These are phyloP conservation scores for Haliclona indistincta DNA, from an alignment of 37 sponge, comb jelly and placozoan genomes.

Conservation along the genomic window DNA sequence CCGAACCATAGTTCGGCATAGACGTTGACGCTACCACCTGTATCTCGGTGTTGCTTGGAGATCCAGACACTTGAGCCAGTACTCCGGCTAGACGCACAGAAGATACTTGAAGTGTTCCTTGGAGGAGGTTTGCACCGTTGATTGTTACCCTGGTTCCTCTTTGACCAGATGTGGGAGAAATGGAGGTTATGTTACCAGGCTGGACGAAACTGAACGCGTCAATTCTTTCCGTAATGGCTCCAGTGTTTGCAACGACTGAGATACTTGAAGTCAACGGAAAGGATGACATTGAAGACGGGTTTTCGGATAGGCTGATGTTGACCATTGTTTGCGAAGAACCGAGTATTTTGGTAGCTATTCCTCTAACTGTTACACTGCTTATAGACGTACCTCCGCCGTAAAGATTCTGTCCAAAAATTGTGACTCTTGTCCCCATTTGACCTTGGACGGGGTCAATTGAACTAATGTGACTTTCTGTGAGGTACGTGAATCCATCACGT, in stretches of 20 bases:
- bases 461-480: conserved; percentile 51
- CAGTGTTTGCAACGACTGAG: conserved; percentile 39
- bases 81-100: conserved; percentile 41
- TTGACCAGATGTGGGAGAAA: conserved; percentile 53
- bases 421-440: conserved; percentile 63
- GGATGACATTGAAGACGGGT: not conserved
- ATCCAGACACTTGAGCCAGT: not conserved
- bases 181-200: conserved; percentile 38
- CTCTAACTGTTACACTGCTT: not conserved
- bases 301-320: not conserved
- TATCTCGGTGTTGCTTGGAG: conserved; percentile 22
- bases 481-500: conserved; percentile 61
- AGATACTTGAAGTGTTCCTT: conserved; percentile 13
- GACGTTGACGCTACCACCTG: conserved; percentile 7
- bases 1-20: not conserved
- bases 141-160: conserved; percentile 66
- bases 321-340: not conserved
- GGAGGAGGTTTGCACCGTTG: conserved; percentile 53
- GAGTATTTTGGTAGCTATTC: not conserved
- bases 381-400: conserved; percentile 59
- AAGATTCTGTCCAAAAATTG: conserved; percentile 46
- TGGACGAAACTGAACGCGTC: conserved; percentile 25
- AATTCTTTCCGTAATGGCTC: conserved; percentile 33
- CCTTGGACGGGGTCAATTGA: conserved; percentile 44
- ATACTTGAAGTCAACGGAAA: not conserved